Evolutionary conservation across 2,113 vertebrate species (phyloP).

Genomic region (Eonycteris spelaea): DNA sequence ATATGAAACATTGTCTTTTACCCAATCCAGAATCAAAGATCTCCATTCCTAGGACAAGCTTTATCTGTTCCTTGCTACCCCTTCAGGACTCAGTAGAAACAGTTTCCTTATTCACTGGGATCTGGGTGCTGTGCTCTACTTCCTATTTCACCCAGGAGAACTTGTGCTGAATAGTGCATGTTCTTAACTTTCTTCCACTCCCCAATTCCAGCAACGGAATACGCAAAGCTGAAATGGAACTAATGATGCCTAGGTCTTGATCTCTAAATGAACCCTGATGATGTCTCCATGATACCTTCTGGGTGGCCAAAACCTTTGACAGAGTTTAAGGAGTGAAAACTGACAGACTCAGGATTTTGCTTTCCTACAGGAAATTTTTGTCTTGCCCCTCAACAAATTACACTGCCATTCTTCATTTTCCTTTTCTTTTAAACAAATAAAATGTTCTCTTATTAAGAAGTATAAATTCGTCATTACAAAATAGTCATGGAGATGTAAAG

Average conservation of each 20-base stretch:
- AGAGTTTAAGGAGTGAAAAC: neutral
- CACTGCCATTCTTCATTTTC: neutral
- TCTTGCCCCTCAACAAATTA: neutral
- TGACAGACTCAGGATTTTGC: neutral
- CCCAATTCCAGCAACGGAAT: neutral
- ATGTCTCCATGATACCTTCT: too few relatives aligned
- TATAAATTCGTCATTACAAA: too few relatives aligned
- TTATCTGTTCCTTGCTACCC: neutral
- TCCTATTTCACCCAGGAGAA: neutral
- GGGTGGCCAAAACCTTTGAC: neutral
- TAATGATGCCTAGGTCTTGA: neutral
- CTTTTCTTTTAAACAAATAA: slow-evolving; percentile 1
- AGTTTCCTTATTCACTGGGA: neutral
- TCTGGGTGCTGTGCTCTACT: neutral
- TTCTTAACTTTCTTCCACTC: neutral
- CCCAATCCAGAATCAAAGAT: neutral
- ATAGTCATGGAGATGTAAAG: too few relatives aligned
- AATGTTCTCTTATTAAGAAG: neutral
- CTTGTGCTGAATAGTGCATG: neutral
- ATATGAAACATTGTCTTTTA: neutral
- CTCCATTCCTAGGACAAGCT: neutral
- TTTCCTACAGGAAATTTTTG: neutral
- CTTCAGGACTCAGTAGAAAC: neutral
- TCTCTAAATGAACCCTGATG: neutral
- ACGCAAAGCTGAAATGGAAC: neutral